phyloP scores from a whole-genome alignment of 2,797 vertebrate species.

The Crenichthys baileyi region DNA sequence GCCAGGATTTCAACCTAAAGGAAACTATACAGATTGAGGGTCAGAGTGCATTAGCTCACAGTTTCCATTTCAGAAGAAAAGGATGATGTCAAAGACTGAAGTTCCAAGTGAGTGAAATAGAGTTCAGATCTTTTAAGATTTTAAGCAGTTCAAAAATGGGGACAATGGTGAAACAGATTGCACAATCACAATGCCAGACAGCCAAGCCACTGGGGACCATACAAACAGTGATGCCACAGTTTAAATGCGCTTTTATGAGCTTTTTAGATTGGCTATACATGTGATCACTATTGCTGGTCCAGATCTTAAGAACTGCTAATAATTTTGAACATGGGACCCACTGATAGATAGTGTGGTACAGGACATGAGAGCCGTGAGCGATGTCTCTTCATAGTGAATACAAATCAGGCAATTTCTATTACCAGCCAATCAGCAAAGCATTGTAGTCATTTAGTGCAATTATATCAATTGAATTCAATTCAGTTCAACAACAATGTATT shows the following conservation, averaged over 20 bases:
- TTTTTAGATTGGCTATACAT: background rate
- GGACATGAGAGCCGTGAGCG: background rate
- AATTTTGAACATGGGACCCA: background rate
- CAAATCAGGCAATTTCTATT: too few species aligned
- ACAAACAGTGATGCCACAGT: background rate
- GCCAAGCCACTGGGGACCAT: background rate
- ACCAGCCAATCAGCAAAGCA: too few species aligned
- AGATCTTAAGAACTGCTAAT: background rate
- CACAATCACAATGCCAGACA: constrained; percentile 18
- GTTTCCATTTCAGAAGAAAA: constrained; percentile 56
- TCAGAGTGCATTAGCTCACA: constrained; percentile 42
- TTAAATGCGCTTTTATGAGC: background rate
- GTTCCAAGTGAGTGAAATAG: constrained; percentile 43
- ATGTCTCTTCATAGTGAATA: background rate
- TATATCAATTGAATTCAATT: too few species aligned
- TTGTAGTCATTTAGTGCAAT: too few species aligned
- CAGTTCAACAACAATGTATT: too few species aligned
- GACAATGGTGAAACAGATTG: constrained; percentile 17
- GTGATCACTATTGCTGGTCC: background rate
- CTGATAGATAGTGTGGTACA: background rate
- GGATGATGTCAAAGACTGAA: constrained; percentile 57
- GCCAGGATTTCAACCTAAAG: constrained; percentile 30
- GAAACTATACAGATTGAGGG: constrained; percentile 31
- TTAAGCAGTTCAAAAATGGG: constrained; percentile 11
- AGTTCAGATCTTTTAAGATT: constrained; percentile 27